phyloP scores from a whole-genome alignment of 2,888 invertebrate genomes.

The Cryptus viduatorius region DNA sequence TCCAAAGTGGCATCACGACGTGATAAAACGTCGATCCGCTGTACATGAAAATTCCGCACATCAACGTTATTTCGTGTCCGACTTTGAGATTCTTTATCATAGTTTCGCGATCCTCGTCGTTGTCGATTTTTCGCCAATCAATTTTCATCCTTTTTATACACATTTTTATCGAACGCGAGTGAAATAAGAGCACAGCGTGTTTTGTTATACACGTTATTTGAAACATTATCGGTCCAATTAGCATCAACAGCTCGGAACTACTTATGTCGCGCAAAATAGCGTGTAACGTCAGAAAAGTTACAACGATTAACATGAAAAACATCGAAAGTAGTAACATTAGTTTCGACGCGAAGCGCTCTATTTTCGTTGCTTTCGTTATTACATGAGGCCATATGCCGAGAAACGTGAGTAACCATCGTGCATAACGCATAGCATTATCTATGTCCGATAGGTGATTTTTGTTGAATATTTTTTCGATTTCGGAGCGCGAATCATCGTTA shows the following conservation, averaged over 20 bases:
- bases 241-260: background rate
- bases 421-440: conserved; percentile 8
- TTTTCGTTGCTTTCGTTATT: background rate
- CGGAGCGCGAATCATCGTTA: background rate
- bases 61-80: conserved; percentile 60
- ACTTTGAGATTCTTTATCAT: conserved; percentile 68
- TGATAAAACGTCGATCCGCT: conserved; percentile 71
- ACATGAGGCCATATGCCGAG: conserved; percentile 49
- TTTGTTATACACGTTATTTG: conserved; percentile 23
- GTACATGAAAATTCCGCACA: conserved; percentile 71
- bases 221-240: conserved; percentile 41
- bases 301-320: background rate
- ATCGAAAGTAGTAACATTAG: background rate
- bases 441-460: conserved; percentile 3
- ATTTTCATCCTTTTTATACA: conserved; percentile 62
- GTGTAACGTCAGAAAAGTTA: conserved; percentile 2
- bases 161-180: background rate
- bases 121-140: conserved; percentile 66
- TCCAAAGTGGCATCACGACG: conserved; percentile 69
- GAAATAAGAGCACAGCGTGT: conserved; percentile 29
- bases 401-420: conserved; percentile 19
- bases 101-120: conserved; percentile 56
- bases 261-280: conserved; percentile 8
- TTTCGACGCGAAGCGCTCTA: background rate
- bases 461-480: background rate